Conservation (phyloP, 2,888 invertebrate species). For the Scaptomyza cyrtandrae region DNA sequence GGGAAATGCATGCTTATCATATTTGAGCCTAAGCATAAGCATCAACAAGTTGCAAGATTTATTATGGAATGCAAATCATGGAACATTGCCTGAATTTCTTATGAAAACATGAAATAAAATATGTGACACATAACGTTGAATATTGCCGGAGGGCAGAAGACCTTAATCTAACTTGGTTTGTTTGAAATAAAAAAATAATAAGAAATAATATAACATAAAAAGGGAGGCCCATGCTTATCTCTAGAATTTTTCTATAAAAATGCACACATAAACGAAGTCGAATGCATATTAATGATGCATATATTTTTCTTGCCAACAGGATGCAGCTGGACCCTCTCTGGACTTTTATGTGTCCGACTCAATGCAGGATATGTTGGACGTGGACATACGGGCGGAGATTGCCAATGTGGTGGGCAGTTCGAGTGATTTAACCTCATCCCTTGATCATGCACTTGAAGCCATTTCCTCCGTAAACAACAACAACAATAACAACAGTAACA, state of each 20-base stretch:
- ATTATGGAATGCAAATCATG: not conserved
- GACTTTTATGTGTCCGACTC: conserved; percentile 89
- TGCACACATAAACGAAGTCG: too few species aligned
- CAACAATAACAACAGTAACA: conserved; percentile 50
- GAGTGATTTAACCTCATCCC: conserved; percentile 87
- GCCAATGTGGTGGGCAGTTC: conserved; percentile 91
- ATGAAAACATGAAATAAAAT: not conserved
- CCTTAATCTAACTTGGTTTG: too few species aligned
- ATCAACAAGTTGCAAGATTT: conserved; percentile 11
- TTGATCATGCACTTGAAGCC: conserved; percentile 83
- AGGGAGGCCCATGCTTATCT: too few species aligned
- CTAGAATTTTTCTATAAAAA: too few species aligned
- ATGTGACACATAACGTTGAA: not conserved
- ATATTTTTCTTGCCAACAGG: conserved; percentile 83
- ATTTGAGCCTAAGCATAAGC: not conserved
- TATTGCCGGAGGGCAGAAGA: not conserved
- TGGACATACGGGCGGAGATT: conserved; percentile 94
- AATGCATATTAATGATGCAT: not conserved
- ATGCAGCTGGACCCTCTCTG: conserved; percentile 86
- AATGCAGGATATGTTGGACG: conserved; percentile 95
- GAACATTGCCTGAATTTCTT: not conserved
- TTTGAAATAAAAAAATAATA: too few species aligned
- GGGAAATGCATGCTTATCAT: not conserved
- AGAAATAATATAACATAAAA: too few species aligned
- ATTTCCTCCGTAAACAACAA: conserved; percentile 75